Percentiles rank a stretch among this genome's conserved stretches.
These are phyloP conservation scores for Cybosia mesomella DNA, from an alignment of 2,888 invertebrate genomes.

Conservation along the genomic window DNA sequence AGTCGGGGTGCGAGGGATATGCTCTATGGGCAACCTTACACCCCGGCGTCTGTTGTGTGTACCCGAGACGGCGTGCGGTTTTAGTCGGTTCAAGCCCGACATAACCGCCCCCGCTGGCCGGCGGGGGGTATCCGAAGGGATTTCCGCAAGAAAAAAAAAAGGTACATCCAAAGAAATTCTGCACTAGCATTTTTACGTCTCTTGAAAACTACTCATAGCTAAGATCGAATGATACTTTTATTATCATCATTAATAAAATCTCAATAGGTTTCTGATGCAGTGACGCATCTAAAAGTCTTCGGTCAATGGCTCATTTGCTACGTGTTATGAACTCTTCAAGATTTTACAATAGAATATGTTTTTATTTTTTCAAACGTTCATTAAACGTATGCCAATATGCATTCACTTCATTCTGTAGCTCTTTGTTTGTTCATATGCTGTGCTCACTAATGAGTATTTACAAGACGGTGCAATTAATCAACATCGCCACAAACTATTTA, in stretches of 20 bases:
- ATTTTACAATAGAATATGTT: constrained; percentile 16
- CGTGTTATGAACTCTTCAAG: constrained; percentile 15
- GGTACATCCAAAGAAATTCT: constrained; percentile 12
- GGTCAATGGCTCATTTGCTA: constrained; percentile 15
- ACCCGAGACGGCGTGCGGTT: too few relatives aligned
- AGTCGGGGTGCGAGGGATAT: too few relatives aligned
- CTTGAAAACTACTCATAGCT: constrained; percentile 25
- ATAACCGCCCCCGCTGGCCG: too few relatives aligned
- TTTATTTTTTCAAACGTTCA: constrained; percentile 25
- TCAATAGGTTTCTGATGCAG: constrained; percentile 20
- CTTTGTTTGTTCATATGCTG: constrained; percentile 38
- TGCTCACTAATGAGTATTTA: constrained; percentile 32
- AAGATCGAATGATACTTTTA: constrained; percentile 40
- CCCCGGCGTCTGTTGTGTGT: too few relatives aligned
- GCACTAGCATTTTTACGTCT: constrained; percentile 28
- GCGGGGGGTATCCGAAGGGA: too few relatives aligned
- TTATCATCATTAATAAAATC: constrained; percentile 32
- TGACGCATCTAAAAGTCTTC: constrained; percentile 8
- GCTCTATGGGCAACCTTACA: too few relatives aligned
- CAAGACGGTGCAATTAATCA: constrained; percentile 24
- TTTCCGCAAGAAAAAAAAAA: too few relatives aligned
- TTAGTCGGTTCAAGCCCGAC: too few relatives aligned
- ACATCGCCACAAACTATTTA: constrained; percentile 19
- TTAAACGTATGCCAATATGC: constrained; percentile 26
- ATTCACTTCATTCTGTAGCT: constrained; percentile 17